Conservation (phyloP, 2,113 vertebrate genomes). For the Corydoras maculifer region DNA sequence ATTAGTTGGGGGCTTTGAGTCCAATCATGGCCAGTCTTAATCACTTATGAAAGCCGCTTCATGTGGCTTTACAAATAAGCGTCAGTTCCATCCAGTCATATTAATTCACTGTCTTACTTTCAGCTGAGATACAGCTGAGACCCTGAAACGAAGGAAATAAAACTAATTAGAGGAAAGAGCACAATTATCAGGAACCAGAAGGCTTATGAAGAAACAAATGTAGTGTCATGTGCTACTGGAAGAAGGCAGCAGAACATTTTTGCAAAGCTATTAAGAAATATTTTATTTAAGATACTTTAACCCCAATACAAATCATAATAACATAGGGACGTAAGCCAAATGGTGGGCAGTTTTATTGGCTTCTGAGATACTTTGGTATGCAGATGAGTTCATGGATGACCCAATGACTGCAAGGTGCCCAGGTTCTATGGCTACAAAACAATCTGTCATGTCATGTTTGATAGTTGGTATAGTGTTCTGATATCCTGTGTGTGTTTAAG, state of each 20-base stretch:
- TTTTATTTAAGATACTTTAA: too few species aligned
- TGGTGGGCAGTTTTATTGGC: conserved; percentile 39
- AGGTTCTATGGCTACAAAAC: too few species aligned
- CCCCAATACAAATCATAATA: conserved; percentile 22
- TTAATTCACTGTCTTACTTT: conserved; percentile 37
- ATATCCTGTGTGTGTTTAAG: too few species aligned
- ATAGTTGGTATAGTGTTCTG: too few species aligned
- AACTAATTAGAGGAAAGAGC: conserved; percentile 42
- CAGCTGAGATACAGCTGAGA: conserved; percentile 36
- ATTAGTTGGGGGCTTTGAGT: conserved; percentile 35
- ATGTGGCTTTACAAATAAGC: conserved; percentile 11
- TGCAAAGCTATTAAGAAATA: conserved; percentile 58
- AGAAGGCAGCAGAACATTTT: conserved; percentile 45
- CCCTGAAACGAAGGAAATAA: conserved; percentile 56
- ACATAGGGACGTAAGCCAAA: conserved; percentile 60
- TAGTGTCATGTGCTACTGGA: conserved; percentile 53
- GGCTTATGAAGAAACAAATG: conserved; percentile 64
- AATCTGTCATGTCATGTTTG: too few species aligned
- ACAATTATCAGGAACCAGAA: conserved; percentile 61
- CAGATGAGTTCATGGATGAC: too few species aligned
- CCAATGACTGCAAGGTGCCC: too few species aligned
- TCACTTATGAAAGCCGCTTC: conserved; percentile 27
- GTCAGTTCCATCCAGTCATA: conserved; percentile 24
- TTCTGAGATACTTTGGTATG: too few species aligned
- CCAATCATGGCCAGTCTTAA: conserved; percentile 29